Evolutionary conservation across 2,888 invertebrate genomes (phyloP), one percentile per base, ranked within the genome.

Genomic region (Atrina japonica): DNA sequence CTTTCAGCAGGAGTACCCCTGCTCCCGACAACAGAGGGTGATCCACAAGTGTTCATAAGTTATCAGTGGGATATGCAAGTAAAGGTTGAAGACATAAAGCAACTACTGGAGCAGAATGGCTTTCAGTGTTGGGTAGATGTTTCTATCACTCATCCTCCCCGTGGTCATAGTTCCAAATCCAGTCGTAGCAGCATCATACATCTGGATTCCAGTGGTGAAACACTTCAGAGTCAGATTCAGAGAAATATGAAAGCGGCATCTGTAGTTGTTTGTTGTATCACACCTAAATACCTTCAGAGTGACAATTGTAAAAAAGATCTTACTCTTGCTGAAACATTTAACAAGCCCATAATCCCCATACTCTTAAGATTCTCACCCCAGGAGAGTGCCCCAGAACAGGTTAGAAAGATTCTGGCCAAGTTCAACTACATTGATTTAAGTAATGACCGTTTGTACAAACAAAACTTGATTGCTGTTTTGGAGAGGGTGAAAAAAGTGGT

Each of bases 51-150:
- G 30, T 88, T 86, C 75, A 86, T 88, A 73, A 88, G 87, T 75
- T 89, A 86, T 76, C 89, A 89, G 76, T 89, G 89, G 89, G 89
- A 89, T 77, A 87, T 86, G 83, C 88, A 88, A 67, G 83, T 83
- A 21, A 83, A 83, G 55, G 89, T 88, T 14, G 86, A 88, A 43
- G 88, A 89, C 58, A 84, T 89, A 59, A 83, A 82, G 58, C 76
- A 75, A 40, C 61, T 86, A 27, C 80, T 89, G 43, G 85, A 89
- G 67, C 58, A 75, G 11, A 80, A 80, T 52, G 86, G 86, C 16
- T 72, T 88, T 35, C 70, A 77, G 23, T 88, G 88, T 75, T 88
- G 88, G 88, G 86, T 87, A 1, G 88, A 89, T 70, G 87, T 87
- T 67, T 82, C 80, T 66, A 82, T 86, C 75, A 79, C 80, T 23